phyloP scores from a whole-genome alignment of 2,888 invertebrate genomes.

The Thysanoteuthis rhombus region DNA sequence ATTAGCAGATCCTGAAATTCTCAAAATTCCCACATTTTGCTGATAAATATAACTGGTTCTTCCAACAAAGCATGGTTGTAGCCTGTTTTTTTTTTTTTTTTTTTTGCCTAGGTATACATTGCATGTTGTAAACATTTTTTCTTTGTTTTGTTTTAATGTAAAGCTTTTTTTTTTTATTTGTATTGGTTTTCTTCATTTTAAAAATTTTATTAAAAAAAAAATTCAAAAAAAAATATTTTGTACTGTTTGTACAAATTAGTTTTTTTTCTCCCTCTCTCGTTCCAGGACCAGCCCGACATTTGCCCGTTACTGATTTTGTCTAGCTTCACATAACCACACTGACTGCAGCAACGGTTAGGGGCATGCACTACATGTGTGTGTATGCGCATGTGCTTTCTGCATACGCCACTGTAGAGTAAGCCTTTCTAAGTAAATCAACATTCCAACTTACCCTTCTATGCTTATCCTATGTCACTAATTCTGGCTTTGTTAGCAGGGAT shows the following conservation, averaged over 20 bases:
- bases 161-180: not conserved
- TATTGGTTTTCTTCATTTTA: not conserved
- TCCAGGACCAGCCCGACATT: slow-evolving; percentile 23
- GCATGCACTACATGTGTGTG: not conserved
- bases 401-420: not conserved
- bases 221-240: not conserved
- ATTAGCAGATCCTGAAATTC: no score
- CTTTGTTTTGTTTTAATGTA: not conserved
- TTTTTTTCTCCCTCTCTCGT: not conserved
- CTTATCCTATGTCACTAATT: not conserved
- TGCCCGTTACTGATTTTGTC: slow-evolving; percentile 25
- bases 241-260: slow-evolving; percentile 12
- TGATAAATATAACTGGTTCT: no score
- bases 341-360: not conserved
- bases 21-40: no score
- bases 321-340: not conserved
- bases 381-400: not conserved
- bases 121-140: not conserved
- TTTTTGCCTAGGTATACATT: not conserved
- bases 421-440: not conserved
- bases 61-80: no score
- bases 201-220: not conserved
- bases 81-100: no score
- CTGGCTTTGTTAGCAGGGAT: not conserved
- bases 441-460: not conserved